Base-by-base conservation (phyloP, 1,140 invertebrate species). In the Drosophila micromelanica region DNA sequence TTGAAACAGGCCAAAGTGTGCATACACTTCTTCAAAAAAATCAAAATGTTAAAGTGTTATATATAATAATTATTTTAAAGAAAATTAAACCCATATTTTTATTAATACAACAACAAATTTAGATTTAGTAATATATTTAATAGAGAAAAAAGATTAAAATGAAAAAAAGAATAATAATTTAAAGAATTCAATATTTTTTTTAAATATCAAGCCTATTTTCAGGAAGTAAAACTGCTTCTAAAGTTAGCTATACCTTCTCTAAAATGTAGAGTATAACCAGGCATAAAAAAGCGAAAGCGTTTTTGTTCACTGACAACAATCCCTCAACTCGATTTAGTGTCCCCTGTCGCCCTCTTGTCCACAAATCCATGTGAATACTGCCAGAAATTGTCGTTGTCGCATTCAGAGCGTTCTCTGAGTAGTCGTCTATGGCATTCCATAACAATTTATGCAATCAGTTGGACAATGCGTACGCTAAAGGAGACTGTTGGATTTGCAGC, bases 391-490 rank as follows among this genome's bases (percentile, higher is more conserved):
- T 71, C 61, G 38, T 65, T 64, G 60, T 37, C 32, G 15, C 56
- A 68, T 73, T 59, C 49, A 64, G 23, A 52, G 43, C 11, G 30
- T 40, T 71, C 37, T 43, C 42, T 43, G 48, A 59, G 27, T 55
- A 59, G 40, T 68, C 38, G 62, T 38, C 69, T 43, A 71, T 78
- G 49, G 87, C 78, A 89, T 89, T 89, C 84, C 84, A 77, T 76
- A 89, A 89, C 79, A 87, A 87, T 87, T 87, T 87, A 87, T 87
- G 82, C 82, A 87, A 87, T 87, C 82, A 87, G 82, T 87, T 76
- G 81, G 68, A 79, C 82, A 82, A 73, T 68, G 60, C 37, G 46
- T 48, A 49, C 49, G 43, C 17, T 9, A 72, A 62, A 69, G 56
- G 55, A 76, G 76, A 73, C 54, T 70, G 56, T 37, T 73, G 60